phyloP scores from a whole-genome alignment of 2,113 vertebrate species.

The Xiphophorus couchianus region DNA sequence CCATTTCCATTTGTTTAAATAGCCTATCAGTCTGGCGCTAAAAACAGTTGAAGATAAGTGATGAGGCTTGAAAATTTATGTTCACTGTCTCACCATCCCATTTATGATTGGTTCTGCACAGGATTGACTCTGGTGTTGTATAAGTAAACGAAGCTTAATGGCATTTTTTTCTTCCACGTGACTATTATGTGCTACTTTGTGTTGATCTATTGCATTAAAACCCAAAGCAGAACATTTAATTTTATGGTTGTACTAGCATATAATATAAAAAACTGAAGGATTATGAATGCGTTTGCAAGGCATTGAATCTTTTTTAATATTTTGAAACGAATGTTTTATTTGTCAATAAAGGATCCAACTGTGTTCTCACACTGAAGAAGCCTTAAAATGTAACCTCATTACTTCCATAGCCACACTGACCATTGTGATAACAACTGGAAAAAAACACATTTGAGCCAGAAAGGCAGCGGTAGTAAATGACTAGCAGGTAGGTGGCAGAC shows the following conservation, averaged over 20 bases:
- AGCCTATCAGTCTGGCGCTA: not conserved
- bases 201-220: not conserved
- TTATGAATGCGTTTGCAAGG: too few relatives aligned
- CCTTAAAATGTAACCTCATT: not conserved
- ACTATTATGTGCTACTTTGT: not conserved
- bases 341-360: not conserved
- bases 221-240: too few relatives aligned
- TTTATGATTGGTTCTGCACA: not conserved
- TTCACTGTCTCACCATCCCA: not conserved
- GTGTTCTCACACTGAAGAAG: not conserved
- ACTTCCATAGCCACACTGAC: not conserved
- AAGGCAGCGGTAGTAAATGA: constrained; percentile 4
- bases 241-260: not conserved
- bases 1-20: not conserved
- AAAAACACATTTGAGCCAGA: constrained; percentile 14
- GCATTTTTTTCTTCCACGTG: too few relatives aligned
- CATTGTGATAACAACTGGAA: constrained; percentile 7
- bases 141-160: too few relatives aligned
- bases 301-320: not conserved
- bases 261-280: not conserved
- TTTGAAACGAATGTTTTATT: not conserved
- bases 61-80: not conserved
- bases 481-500: constrained; percentile 55
- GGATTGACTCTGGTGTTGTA: not conserved
- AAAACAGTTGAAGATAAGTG: not conserved